Evolutionary conservation across 2,797 vertebrate genomes (phyloP).

Genomic region (Dryobates pubescens): DNA sequence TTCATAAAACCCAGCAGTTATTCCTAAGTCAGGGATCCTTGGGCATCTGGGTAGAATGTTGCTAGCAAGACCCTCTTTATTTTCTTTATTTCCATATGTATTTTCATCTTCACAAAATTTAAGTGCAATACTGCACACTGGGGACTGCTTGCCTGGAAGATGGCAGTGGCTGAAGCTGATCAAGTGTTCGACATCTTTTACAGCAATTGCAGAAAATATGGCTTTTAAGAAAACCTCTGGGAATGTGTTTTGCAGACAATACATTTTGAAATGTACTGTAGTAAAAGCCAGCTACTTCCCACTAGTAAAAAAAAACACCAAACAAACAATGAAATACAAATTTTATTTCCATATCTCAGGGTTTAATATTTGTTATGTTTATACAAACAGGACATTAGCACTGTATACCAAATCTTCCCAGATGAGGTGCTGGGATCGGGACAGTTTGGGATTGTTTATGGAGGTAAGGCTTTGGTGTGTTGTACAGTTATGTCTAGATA

Average conservation of each 20-base stretch:
- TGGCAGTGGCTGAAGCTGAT: neutral
- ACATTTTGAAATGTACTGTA: neutral
- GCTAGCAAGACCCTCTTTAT: neutral
- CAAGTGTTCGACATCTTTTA: neutral
- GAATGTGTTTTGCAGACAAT: neutral
- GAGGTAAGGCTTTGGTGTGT: conserved; percentile 81
- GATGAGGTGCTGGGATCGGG: conserved; percentile 97
- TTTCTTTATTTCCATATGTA: neutral
- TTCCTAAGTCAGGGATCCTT: neutral
- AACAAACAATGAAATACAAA: neutral
- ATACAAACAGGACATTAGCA: conserved; percentile 90
- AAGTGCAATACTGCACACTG: neutral
- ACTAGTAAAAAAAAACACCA: neutral
- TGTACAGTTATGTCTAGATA: neutral
- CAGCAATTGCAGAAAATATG: neutral
- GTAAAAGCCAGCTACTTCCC: neutral
- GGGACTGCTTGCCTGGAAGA: neutral
- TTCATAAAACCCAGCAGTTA: neutral
- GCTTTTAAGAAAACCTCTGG: neutral
- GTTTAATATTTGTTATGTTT: conserved; percentile 48
- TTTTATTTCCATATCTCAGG: neutral
- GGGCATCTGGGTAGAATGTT: neutral
- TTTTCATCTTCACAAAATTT: neutral
- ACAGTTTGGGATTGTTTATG: conserved; percentile 98
- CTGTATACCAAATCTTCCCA: conserved; percentile 96